phyloP scores from a whole-genome alignment of 2,113 vertebrate genomes.

The Mesembrinibis cayennensis region DNA sequence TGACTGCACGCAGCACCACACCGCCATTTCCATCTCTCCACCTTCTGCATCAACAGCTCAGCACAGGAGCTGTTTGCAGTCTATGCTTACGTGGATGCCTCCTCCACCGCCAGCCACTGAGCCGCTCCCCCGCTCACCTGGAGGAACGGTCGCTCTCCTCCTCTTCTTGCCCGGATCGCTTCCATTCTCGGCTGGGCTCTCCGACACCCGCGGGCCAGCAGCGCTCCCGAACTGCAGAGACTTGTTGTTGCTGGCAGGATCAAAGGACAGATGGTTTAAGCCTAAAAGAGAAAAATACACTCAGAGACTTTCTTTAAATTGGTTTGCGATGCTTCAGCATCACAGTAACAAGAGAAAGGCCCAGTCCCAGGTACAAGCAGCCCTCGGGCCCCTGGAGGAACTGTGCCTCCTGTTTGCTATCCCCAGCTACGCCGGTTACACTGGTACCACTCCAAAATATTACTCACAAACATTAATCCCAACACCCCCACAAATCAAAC shows the following conservation, averaged over 20 bases:
- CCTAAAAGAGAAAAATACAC: constrained; percentile 72
- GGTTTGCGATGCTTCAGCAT: not conserved
- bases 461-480: not conserved
- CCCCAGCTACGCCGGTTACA: not conserved
- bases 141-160: constrained; percentile 79
- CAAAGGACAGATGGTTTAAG: constrained; percentile 86
- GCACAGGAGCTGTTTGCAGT: not conserved
- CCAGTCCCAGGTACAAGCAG: not conserved
- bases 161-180: constrained; percentile 85
- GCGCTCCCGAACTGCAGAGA: constrained; percentile 80
- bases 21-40: not conserved
- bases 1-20: not conserved
- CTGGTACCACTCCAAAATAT: not conserved
- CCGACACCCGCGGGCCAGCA: constrained; percentile 69
- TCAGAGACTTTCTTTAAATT: not conserved
- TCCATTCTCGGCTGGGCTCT: constrained; percentile 81
- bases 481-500: not conserved
- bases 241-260: constrained; percentile 81
- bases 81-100: rapidly evolving
- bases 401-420: not conserved
- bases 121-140: constrained; percentile 75
- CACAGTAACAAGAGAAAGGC: not conserved
- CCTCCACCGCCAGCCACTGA: not conserved
- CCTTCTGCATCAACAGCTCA: not conserved
- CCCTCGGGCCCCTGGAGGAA: not conserved